Conservation (phyloP, 2,888 invertebrate genomes). For the Actias luna region DNA sequence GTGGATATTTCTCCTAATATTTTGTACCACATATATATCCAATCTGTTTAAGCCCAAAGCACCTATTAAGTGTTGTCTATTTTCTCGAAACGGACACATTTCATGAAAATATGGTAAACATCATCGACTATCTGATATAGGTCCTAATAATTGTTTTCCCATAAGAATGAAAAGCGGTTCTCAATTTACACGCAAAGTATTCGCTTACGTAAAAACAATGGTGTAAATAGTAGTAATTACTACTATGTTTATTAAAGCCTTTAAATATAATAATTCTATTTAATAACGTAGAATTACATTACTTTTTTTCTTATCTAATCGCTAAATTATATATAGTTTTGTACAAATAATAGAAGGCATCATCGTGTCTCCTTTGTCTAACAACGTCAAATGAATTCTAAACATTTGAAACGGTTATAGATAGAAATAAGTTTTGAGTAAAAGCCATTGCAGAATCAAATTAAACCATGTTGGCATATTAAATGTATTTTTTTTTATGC, state of each 20-base stretch:
- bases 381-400: background rate
- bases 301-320: slow-evolving; percentile 5
- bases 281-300: background rate
- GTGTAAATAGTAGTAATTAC: background rate
- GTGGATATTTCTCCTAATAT: no score
- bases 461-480: no score
- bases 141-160: no score
- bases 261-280: background rate
- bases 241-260: background rate
- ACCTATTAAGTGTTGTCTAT: no score
- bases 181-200: background rate
- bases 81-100: no score
- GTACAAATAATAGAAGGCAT: background rate
- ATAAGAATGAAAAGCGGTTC: no score
- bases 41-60: no score
- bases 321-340: background rate
- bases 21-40: no score
- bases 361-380: background rate
- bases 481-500: no score
- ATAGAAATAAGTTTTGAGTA: background rate
- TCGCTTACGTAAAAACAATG: background rate
- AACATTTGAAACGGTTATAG: background rate
- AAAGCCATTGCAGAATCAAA: no score
- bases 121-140: no score
- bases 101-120: no score